Evolutionary conservation across 2,888 invertebrate species (phyloP), one percentile per base, ranked within the genome.

Genomic region (Itoplectis maculator): DNA sequence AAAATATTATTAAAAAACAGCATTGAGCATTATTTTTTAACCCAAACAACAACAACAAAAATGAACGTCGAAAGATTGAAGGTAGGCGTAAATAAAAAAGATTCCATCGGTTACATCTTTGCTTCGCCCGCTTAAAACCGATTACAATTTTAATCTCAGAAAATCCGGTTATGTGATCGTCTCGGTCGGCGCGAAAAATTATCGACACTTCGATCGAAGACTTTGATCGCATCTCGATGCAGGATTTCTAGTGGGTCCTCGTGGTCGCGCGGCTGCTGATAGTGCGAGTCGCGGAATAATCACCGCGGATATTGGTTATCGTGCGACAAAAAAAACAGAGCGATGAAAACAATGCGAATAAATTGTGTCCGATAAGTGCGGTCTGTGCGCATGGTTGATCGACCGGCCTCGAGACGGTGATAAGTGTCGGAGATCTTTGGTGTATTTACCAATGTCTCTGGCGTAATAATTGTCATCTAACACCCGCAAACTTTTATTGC

Each of bases 331-430:
- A 54, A 23, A 63, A 29, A 49, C 37, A 49, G 51, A 70, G 29
- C n/a, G 20, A 54, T 56, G 42, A 69, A 23, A 42, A 35, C 47
- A 18, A 4, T 40, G 51, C 23, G 42, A 56, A 42, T 56, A 54
- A 51, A 54, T 42, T 20, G 54, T 54, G 51, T 54, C 20, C 4
- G 54, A 69, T 54, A 69, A 69, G 37, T 49, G 51, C 29, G 47
- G 15, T 49, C 35, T 18, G 51, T 37, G 51, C 18, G 40, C 35
- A 51, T 54, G 51, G 51, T 69, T 51, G 51, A 51, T 54, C 54
- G 54, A 54, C 54, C 54, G 69, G 40, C 54, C 42, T 54, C 40
- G 51, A 54, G 23, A 69, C 69, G 37, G n/a, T 20, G 69, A 69
- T 69, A 40, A n/a, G 70, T 23, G 7, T 18, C 23, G 5, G 35